Percentiles rank a stretch among this genome's conserved stretches.
Conservation (phyloP, 2,113 vertebrate species). For the Lonchura striata region DNA sequence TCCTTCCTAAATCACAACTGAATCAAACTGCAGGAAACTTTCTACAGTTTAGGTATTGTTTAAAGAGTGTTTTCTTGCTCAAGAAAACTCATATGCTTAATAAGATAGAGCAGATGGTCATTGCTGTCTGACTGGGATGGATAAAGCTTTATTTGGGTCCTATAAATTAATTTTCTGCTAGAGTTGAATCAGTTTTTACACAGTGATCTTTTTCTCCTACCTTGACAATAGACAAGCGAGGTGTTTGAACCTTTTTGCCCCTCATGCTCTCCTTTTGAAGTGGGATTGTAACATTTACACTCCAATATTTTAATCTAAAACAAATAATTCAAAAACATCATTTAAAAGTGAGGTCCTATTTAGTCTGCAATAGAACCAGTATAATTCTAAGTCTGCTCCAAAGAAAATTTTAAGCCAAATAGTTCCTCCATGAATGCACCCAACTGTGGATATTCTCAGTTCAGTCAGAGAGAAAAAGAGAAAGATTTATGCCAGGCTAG, state of each 20-base stretch:
- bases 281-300: background rate
- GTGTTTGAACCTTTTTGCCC: background rate
- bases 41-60: background rate
- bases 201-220: background rate
- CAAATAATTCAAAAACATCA: background rate
- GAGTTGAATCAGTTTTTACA: background rate
- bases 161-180: background rate
- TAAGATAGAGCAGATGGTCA: background rate
- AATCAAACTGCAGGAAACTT: background rate
- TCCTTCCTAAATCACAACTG: background rate
- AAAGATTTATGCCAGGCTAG: too few species aligned
- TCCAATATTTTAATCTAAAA: background rate
- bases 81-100: background rate
- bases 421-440: background rate
- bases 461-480: too few species aligned
- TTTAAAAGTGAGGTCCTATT: background rate
- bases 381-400: background rate
- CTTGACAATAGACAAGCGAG: background rate
- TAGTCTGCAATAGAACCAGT: background rate
- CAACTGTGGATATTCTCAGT: background rate
- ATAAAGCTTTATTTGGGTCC: background rate
- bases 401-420: background rate
- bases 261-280: background rate
- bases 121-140: background rate
- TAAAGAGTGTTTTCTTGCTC: background rate